phyloP scores from a whole-genome alignment of 2,113 vertebrate species.

The Speoplatyrhinus poulsoni region DNA sequence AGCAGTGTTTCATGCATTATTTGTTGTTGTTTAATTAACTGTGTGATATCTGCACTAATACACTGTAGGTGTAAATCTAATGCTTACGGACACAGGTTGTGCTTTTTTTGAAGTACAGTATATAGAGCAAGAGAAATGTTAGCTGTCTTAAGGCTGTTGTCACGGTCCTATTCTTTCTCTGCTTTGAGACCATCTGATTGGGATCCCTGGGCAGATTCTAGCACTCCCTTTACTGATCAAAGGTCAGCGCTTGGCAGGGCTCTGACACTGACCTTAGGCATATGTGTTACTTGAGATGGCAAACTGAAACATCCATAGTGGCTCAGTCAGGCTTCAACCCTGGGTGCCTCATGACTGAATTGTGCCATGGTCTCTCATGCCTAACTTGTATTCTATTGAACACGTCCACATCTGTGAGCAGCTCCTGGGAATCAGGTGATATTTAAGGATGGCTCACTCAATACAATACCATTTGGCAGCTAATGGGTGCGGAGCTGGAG shows the following conservation, averaged over 20 bases:
- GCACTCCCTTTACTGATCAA: conserved; percentile 51
- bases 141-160: conserved; percentile 44
- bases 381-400: conserved; percentile 7
- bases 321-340: conserved; percentile 55
- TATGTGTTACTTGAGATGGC: conserved; percentile 48
- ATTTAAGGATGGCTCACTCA: not conserved
- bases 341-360: conserved; percentile 36
- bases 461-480: too few species aligned
- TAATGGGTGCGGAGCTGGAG: too few species aligned
- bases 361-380: conserved; percentile 23
- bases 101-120: not conserved
- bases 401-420: conserved; percentile 38
- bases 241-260: conserved; percentile 60
- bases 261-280: conserved; percentile 53
- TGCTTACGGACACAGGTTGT: not conserved
- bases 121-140: not conserved
- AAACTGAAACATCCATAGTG: conserved; percentile 54
- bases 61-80: not conserved
- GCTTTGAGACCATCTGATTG: conserved; percentile 18
- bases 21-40: not conserved
- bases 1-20: not conserved
- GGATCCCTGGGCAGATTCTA: conserved; percentile 46
- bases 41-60: too few species aligned
- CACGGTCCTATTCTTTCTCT: conserved; percentile 10
- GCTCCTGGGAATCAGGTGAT: not conserved